Percentiles rank a stretch among this genome's conserved stretches.
Conservation (phyloP, 2,797 vertebrate species). For the Cephalopachus bancanus region DNA sequence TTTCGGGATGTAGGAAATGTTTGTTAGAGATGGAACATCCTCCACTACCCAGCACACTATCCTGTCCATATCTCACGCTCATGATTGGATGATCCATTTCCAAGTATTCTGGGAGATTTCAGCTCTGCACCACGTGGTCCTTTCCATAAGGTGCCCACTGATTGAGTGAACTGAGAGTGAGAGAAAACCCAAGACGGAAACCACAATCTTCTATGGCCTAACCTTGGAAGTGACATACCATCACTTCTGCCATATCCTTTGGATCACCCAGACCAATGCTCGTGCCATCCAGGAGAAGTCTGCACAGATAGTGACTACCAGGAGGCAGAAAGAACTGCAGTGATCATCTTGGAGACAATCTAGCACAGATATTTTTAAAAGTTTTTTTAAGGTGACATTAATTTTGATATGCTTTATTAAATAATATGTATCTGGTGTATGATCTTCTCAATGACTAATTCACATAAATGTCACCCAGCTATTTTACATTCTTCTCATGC, state of each 20-base stretch:
- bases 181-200: not conserved
- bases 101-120: not conserved
- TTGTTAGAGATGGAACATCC: not conserved
- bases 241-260: not conserved
- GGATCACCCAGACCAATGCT: not conserved
- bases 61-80: not conserved
- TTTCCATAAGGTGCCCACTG: not conserved
- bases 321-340: not conserved
- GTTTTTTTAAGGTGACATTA: not conserved
- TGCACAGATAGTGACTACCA: not conserved
- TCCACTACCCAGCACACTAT: not conserved
- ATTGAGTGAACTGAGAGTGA: not conserved
- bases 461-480: not conserved
- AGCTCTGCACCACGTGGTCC: not conserved
- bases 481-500: not conserved
- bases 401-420: slow-evolving; percentile 22
- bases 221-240: not conserved
- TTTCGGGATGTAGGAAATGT: not conserved
- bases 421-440: not conserved
- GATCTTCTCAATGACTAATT: not conserved
- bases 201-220: not conserved
- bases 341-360: not conserved
- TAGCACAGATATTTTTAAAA: not conserved
- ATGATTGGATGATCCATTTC: too few species aligned
- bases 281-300: not conserved